phyloP scores from a whole-genome alignment of 2,888 invertebrate genomes.

The Drosophila hawaiiensis region DNA sequence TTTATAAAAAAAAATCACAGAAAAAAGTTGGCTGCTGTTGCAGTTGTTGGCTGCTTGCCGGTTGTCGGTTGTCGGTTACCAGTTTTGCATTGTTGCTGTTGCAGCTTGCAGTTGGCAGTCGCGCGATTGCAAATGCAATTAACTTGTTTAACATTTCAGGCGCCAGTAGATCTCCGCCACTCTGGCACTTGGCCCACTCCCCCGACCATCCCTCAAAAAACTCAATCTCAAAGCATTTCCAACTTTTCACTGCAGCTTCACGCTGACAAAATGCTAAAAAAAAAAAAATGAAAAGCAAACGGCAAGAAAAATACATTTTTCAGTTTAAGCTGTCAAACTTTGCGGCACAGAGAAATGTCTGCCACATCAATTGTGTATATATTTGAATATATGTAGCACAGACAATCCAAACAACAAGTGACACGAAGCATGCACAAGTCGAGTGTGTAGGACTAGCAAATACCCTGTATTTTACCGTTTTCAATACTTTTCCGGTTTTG shows the following conservation, averaged over 20 bases:
- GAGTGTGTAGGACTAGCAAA: not conserved
- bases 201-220: not conserved
- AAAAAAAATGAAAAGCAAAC: conserved; percentile 17
- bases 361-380: conserved; percentile 58
- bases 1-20: conserved; percentile 51
- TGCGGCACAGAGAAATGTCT: conserved; percentile 51
- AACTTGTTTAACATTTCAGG: conserved; percentile 73
- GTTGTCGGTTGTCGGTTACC: conserved; percentile 38
- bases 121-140: conserved; percentile 70
- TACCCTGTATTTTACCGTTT: not conserved
- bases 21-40: conserved; percentile 40
- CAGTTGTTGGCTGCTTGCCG: conserved; percentile 47
- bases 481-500: not conserved
- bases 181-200: conserved; percentile 35
- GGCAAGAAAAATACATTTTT: conserved; percentile 27
- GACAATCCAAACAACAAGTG: conserved; percentile 25
- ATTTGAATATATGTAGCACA: conserved; percentile 51
- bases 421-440: conserved; percentile 10
- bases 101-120: conserved; percentile 25
- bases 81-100: conserved; percentile 44
- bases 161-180: conserved; percentile 55
- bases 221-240: conserved; percentile 23
- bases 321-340: conserved; percentile 48
- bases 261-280: conserved; percentile 1
- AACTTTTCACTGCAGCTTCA: conserved; percentile 27